Conservation (phyloP, 2,113 vertebrate genomes). For the Aramus guarauna region DNA sequence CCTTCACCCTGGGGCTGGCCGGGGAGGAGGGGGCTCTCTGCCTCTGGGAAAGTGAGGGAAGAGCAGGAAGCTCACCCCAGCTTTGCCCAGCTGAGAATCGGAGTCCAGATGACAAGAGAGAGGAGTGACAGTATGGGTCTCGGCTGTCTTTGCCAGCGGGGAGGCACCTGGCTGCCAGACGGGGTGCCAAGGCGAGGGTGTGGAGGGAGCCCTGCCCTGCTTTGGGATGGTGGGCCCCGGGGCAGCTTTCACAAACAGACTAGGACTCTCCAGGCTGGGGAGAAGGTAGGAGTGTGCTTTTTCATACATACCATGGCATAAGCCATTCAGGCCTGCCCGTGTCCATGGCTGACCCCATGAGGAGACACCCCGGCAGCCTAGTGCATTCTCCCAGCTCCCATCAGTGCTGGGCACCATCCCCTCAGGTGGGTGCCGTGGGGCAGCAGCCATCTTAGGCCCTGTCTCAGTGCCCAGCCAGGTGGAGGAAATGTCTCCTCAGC, state of each 20-base stretch:
- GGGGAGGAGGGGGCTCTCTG: background rate
- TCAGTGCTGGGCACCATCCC: background rate
- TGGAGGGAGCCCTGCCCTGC: background rate
- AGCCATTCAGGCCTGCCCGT: rapidly evolving
- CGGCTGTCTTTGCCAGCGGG: rapidly evolving
- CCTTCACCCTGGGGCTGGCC: background rate
- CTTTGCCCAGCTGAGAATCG: background rate
- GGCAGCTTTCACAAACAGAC: background rate
- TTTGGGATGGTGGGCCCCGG: rapidly evolving
- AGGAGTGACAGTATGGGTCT: background rate
- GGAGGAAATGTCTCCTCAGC: background rate
- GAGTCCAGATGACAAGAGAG: background rate
- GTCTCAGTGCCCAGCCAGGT: background rate
- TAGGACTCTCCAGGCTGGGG: background rate
- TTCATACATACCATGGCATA: background rate
- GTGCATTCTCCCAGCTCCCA: rapidly evolving
- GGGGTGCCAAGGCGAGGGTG: background rate
- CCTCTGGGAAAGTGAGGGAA: background rate
- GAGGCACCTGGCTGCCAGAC: background rate
- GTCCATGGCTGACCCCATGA: background rate
- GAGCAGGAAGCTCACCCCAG: background rate
- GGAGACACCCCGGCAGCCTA: background rate
- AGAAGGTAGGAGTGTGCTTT: rapidly evolving
- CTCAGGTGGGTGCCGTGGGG: rapidly evolving
- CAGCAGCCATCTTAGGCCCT: too few species aligned